Conservation (phyloP, 2,797 vertebrate genomes). For the Semotilus atromaculatus region DNA sequence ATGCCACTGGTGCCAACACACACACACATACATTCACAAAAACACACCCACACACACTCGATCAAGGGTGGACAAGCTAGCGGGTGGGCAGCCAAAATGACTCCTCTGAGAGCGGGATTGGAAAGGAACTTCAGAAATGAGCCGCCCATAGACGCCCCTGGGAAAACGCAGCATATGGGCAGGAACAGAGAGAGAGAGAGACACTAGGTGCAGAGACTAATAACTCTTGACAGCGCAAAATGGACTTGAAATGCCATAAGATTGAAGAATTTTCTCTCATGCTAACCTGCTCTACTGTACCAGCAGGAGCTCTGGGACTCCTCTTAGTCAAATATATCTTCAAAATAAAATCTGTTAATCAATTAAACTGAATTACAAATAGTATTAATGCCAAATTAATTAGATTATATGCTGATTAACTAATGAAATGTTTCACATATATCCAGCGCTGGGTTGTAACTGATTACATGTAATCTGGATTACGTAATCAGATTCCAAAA, state of each 20-base stretch:
- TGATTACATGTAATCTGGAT: not conserved
- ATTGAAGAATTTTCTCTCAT: not conserved
- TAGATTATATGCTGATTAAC: not conserved
- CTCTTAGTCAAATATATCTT: not conserved
- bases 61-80: conserved; percentile 54
- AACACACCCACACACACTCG: conserved; percentile 37
- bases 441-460: not conserved
- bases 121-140: conserved; percentile 58
- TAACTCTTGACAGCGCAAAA: conserved; percentile 36
- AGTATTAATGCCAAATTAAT: not conserved
- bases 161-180: conserved; percentile 57
- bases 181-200: conserved; percentile 8
- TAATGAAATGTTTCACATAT: not conserved
- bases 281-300: not conserved
- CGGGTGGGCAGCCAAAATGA: conserved; percentile 60
- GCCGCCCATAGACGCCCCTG: conserved; percentile 44
- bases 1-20: conserved; percentile 50
- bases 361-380: not conserved
- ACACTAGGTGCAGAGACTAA: conserved; percentile 36
- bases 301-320: not conserved
- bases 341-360: not conserved
- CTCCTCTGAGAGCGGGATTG: conserved; percentile 55
- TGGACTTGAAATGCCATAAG: not conserved
- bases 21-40: conserved; percentile 13
- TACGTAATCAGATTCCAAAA: not conserved